phyloP scores from a whole-genome alignment of 2,113 vertebrate genomes.

The Casuarius casuarius region DNA sequence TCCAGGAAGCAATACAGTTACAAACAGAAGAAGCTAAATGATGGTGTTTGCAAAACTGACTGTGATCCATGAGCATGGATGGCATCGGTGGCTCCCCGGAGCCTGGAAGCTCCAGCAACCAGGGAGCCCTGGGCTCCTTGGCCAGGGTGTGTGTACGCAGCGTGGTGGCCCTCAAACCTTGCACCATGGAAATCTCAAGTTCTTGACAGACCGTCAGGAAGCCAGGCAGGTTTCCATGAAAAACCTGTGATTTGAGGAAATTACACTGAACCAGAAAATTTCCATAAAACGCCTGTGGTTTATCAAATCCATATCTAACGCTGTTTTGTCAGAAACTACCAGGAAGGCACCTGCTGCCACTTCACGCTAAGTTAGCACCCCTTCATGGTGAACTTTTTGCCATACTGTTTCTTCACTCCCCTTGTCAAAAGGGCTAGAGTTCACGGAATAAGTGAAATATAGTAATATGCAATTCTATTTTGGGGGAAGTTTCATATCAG shows the following conservation, averaged over 20 bases:
- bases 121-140: background rate
- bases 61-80: background rate
- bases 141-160: background rate
- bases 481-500: background rate
- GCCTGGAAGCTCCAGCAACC: background rate
- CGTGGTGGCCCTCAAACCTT: background rate
- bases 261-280: background rate
- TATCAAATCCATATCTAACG: background rate
- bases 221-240: background rate
- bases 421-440: background rate
- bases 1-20: background rate
- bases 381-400: background rate
- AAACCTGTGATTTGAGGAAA: background rate
- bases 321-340: background rate
- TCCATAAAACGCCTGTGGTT: background rate
- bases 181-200: background rate
- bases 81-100: background rate
- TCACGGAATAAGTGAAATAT: background rate
- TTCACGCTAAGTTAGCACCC: background rate
- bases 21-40: constrained; percentile 5
- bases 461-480: background rate
- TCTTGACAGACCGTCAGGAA: background rate
- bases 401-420: background rate
- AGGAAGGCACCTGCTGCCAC: background rate
- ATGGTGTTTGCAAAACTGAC: background rate